Conservation (phyloP, 2,113 vertebrate genomes). For the Alligator sinensis region DNA sequence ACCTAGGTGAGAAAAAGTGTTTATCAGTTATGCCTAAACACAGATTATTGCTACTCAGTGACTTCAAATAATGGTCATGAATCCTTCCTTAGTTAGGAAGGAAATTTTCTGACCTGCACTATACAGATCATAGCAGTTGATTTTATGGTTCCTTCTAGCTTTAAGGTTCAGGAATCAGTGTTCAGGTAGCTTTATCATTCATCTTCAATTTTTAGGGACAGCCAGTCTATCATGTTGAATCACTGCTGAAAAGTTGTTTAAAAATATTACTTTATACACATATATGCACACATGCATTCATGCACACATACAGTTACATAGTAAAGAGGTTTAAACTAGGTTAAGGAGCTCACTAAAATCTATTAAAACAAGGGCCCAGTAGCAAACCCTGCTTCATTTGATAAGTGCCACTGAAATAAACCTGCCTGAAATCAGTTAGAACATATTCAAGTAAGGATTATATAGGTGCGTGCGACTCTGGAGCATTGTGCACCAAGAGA, state of each 20-base stretch:
- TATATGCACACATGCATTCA: background rate
- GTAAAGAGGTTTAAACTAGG: background rate
- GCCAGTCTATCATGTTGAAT: background rate
- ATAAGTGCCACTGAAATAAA: background rate
- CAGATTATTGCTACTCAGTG: background rate
- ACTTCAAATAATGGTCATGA: background rate
- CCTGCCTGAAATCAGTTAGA: background rate
- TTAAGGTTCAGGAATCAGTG: background rate
- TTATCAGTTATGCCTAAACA: background rate
- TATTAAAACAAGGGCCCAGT: background rate
- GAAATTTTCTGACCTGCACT: background rate
- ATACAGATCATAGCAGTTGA: background rate
- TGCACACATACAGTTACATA: conserved; percentile 10
- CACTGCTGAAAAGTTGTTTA: background rate
- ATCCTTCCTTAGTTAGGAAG: background rate
- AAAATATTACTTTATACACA: background rate
- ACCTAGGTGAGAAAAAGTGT: background rate
- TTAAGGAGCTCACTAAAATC: background rate
- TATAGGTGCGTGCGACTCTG: rapidly evolving
- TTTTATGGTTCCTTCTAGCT: background rate
- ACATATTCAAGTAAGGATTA: background rate
- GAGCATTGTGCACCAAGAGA: background rate
- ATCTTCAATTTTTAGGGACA: background rate
- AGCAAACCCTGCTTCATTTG: background rate
- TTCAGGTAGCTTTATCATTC: rapidly evolving